phyloP scores from a whole-genome alignment of 2,797 vertebrate genomes.

The Chelon auratus region DNA sequence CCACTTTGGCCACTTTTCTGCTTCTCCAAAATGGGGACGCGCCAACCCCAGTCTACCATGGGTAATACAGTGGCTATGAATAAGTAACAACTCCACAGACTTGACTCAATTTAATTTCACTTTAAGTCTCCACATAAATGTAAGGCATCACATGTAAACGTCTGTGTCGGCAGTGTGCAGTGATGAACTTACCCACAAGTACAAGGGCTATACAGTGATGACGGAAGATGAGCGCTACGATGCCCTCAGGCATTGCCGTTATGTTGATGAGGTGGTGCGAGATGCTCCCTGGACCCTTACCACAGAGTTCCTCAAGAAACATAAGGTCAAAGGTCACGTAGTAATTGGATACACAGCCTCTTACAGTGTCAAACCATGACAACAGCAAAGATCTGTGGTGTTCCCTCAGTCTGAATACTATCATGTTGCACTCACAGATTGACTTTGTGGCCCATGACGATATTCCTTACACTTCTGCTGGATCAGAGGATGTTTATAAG shows the following conservation, averaged over 20 bases:
- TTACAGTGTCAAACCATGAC: background rate
- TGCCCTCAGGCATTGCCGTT: constrained; percentile 96
- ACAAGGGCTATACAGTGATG: constrained; percentile 99
- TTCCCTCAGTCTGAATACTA: constrained; percentile 25
- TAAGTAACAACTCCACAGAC: no score
- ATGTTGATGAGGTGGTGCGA: constrained; percentile 96
- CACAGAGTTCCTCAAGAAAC: constrained; percentile 93
- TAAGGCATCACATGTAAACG: background rate
- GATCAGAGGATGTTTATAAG: constrained; percentile 97
- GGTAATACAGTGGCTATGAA: no score
- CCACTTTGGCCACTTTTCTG: no score
- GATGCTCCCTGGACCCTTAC: constrained; percentile 96
- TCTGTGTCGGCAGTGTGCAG: constrained; percentile 90
- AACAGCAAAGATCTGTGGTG: constrained; percentile 1
- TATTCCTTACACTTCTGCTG: constrained; percentile 97
- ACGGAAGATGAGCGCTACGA: constrained; percentile 95
- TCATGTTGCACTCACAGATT: constrained; percentile 85
- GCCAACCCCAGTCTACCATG: no score
- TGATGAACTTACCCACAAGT: constrained; percentile 96
- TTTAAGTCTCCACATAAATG: background rate
- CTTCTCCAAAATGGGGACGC: no score
- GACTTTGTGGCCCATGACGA: constrained; percentile 99
- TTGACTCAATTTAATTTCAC: background rate
- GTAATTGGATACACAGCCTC: constrained; percentile 13
- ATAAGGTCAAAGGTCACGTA: constrained; percentile 91